These are phyloP conservation scores for Enteromius argenteus DNA, from an alignment of 2,797 vertebrate species.

Conservation along the genomic window DNA sequence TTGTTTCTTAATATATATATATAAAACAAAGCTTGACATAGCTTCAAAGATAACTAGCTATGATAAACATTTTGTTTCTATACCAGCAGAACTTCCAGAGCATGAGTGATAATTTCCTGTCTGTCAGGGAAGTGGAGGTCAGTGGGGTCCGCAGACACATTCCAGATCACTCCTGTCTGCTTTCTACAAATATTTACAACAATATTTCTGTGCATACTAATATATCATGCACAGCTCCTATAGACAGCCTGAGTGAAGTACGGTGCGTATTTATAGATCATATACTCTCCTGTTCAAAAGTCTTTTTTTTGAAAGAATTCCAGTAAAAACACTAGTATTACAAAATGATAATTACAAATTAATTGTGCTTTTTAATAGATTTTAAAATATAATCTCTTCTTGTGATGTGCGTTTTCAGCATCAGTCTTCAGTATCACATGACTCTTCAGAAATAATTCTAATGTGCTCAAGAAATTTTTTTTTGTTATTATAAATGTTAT, in stretches of 20 bases:
- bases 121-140: constrained; percentile 25
- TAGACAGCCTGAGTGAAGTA: background rate
- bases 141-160: constrained; percentile 18
- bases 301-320: background rate
- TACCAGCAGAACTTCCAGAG: constrained; percentile 34
- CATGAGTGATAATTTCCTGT: constrained; percentile 46
- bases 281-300: background rate
- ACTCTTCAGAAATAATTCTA: background rate
- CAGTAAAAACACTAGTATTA: background rate
- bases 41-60: background rate
- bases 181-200: constrained; percentile 54
- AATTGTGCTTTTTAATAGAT: background rate
- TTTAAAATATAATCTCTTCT: background rate
- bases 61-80: constrained; percentile 26
- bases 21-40: constrained; percentile 1
- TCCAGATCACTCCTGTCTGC: constrained; percentile 40
- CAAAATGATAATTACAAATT: background rate
- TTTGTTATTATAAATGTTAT: background rate
- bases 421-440: background rate
- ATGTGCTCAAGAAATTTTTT: background rate
- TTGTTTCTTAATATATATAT: background rate
- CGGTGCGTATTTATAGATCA: background rate
- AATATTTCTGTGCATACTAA: constrained; percentile 21
- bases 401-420: background rate
- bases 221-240: background rate